Percentiles rank a stretch among this genome's conserved stretches.
phyloP scores from a whole-genome alignment of 64 coral and sea anemone species.

The Anthopleura sola region DNA sequence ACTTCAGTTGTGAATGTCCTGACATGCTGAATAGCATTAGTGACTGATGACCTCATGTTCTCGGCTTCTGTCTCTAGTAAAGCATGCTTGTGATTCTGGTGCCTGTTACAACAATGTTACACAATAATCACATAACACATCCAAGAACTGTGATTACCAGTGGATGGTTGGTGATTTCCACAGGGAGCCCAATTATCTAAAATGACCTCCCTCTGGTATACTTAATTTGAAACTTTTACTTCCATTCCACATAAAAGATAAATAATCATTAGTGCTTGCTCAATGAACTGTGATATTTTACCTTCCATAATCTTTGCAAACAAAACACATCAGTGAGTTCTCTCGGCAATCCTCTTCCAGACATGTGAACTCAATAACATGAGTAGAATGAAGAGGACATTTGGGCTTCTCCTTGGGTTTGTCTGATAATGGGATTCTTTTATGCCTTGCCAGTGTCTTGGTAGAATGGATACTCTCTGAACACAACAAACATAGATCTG shows the following conservation, averaged over 20 bases:
- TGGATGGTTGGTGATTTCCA: no score
- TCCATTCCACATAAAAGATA: no score
- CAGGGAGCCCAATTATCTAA: no score
- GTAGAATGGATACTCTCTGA: constrained; percentile 87
- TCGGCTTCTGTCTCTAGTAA: constrained; percentile 88
- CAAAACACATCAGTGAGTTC: constrained; percentile 92
- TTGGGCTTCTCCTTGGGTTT: constrained; percentile 91
- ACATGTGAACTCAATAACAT: constrained; percentile 97
- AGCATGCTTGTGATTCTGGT: constrained; percentile 93
- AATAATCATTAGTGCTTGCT: no score
- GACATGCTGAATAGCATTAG: constrained; percentile 95
- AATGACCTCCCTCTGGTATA: no score
- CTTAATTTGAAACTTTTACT: no score
- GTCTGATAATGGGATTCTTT: constrained; percentile 89
- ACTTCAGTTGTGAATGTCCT: constrained; percentile 88
- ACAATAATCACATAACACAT: neutral
- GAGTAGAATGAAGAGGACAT: constrained; percentile 76
- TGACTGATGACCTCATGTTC: constrained; percentile 83
- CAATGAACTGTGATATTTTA: neutral
- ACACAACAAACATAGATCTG: constrained; percentile 72
- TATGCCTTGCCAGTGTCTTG: constrained; percentile 88
- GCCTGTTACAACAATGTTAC: constrained; percentile 52
- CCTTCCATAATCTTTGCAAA: constrained; percentile 97
- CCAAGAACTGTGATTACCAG: no score
- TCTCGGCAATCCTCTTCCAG: constrained; percentile 84